Evolutionary conservation across 2,113 vertebrate species (phyloP), one percentile per base, ranked within the genome.

Genomic region (Ageneiosus marmoratus): DNA sequence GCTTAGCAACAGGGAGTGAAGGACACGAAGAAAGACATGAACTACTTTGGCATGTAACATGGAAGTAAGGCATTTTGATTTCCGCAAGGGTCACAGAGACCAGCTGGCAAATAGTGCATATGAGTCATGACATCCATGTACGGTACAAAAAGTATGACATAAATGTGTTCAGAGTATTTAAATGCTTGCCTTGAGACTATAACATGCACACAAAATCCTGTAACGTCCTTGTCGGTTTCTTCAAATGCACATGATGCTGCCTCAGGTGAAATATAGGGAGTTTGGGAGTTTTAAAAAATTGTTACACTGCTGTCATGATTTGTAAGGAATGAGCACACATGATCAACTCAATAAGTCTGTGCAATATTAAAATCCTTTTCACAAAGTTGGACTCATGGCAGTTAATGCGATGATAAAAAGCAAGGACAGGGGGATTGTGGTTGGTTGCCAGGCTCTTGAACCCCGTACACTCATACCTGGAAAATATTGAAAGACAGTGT

Each of bases 381-480:
- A 94, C 88, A 91, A 93, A 34, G 91, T 89, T 50, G 92, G 91
- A 86, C 90, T 90, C 86, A 92, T 88, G 81, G 92, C 88, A 63
- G 90, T 94, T 88, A 90, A 87, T 75, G 94, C 34, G 46, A 94
- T 75, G 79, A 90, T 65, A 29, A 96, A 86, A 83, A 93, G 91
- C 88, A 94, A 88, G 74, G 89, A 92, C 34, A 93, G 22, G 13
- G 89, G 88, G 83, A 90, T 91, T 85, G 88, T 50, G 56, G 65
- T 92, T n/a, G 84, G 79, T 58, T 90, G 82, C 78, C 93, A 88
- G 18, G 94, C 92, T n/a, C 90, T 90, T 8, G 95, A 97, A 77
- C 96, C 97, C 76, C 92, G 94, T 65, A 96, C 96, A 65, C 96
- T 96, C 95, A 96, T 96, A 95, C 92, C 97, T 98, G 91, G 1